These are phyloP conservation scores for Pleuronectes platessa DNA, from an alignment of 2,113 vertebrate genomes.

Conservation along the genomic window DNA sequence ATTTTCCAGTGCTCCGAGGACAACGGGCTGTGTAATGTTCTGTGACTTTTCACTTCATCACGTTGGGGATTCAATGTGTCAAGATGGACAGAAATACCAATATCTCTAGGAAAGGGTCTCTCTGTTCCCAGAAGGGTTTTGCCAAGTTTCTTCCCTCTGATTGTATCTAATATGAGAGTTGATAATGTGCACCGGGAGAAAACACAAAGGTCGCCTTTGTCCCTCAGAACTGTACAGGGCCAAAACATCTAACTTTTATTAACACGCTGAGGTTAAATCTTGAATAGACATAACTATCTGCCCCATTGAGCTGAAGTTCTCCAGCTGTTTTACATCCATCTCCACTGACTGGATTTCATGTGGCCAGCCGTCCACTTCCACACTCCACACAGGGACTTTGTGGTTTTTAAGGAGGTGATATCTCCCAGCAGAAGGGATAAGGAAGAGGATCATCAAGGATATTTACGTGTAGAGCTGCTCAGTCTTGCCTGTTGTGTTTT, in stretches of 20 bases:
- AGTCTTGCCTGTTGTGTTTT: too few relatives aligned
- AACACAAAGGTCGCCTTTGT: background rate
- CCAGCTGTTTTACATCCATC: slow-evolving; percentile 44
- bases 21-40: slow-evolving; percentile 14
- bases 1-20: slow-evolving; percentile 35
- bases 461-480: too few relatives aligned
- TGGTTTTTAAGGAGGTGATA: too few relatives aligned
- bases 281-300: slow-evolving; percentile 1
- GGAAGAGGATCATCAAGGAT: too few relatives aligned
- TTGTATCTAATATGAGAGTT: background rate
- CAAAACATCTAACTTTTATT: background rate
- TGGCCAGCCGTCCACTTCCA: background rate
- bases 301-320: slow-evolving; percentile 44
- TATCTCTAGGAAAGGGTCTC: background rate
- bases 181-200: background rate
- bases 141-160: background rate
- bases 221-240: background rate
- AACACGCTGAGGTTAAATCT: slow-evolving; percentile 1
- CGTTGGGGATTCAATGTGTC: background rate
- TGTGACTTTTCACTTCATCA: slow-evolving; percentile 25
- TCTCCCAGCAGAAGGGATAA: too few relatives aligned
- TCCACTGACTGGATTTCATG: slow-evolving; percentile 31
- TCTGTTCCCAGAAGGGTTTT: background rate
- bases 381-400: too few relatives aligned
- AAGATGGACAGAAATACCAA: background rate